Evolutionary conservation across 2,888 invertebrate genomes (phyloP), one percentile per base, ranked within the genome.

Genomic region (Nymphalis c-album): DNA sequence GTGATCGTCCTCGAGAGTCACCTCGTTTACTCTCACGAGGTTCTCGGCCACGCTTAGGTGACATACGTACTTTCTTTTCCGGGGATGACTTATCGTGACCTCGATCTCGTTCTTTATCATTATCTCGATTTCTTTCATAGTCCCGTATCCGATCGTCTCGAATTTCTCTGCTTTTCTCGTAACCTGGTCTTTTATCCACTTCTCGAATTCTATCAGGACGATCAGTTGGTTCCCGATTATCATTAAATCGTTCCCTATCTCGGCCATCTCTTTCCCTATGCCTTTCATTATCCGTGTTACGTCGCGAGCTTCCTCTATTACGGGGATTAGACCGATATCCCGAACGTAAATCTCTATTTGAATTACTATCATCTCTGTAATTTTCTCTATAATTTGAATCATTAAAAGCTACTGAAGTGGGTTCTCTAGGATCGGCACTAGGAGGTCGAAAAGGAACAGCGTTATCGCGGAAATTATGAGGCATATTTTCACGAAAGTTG

Each of bases 1-100:
- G 87, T 71, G 88, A 92, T 47, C 88, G 84, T 62, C 86, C 90
- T 75, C 88, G 83, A 26, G 91, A 89, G 76, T 93, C 91, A 78
- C 91, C 91, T 58, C 90, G 86, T 75, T 85, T 87, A 75, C 87
- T 90, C 26, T 91, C 89, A 63, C 90, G 86, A 13, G 72, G 72
- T 45, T 93, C 92, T 69, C 87, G 83, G 69, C 73, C 80, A 48
- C 87, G 85, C 77, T 91, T 91, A n/a, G 91, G 90, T 48, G 91
- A 90, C 0, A 71, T 50, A 40, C 90, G 85, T 59, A 72, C 63
- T 80, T 90, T 91, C 74, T 85, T 90, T 60, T 91, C 91, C 5
- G 91, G 90, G 10, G 89, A 83, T n/a, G 75, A 73, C 72, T 85
- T 86, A 40, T 93, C 92, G 76, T 86, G 85, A 26, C 89, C 87